Evolutionary conservation across 2,113 vertebrate genomes (phyloP), one percentile per base, ranked within the genome.

Genomic region (Forbesichthys agassizii): DNA sequence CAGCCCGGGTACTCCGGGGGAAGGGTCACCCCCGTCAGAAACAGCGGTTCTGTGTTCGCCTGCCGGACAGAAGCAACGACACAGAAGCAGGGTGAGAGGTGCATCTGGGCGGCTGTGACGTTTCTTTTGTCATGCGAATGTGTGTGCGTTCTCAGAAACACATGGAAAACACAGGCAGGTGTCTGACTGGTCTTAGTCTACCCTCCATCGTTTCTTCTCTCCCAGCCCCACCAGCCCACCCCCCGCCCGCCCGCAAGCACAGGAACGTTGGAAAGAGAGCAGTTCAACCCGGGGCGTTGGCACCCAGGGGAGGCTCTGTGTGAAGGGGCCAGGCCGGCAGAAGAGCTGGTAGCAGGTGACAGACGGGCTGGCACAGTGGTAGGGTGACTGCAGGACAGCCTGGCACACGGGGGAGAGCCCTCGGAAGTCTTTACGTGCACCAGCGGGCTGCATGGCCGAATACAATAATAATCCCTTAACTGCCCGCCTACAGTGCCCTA

Each of bases 41-140:
- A 99, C 88, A 97, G 90, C 55, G 96, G 96, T 88, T 99, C 96
- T 91, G 94, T 98, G 93, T 94, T 98, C 84, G 95, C 95, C 98
- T 99, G 94, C 66, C 87, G 73, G 86, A 88, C 69, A 91, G 3
- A 84, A 83, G 85, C 75, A 90, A 88, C 14, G 67, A 74, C 70
- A 78, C 14, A 81, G 49, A 82, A 66, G 58, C 42, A 59, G 61
- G 27, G 53, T 75, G 61, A 78, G 73, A 65, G 55, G 5, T 55
- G 6, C 1, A 3, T 53, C 33, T 48, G 62, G 7, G 36, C 1
- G 36, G 36, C 36, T 61, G 36, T 58, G 6, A 33, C 52, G 11
- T 10, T 20, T 18, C 3, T 42, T 42, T 8, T 42, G 36, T 7
- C 36, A 8, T 48, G 53, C 68, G 70, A n/a, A 18, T 54, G 33